These are phyloP conservation scores for Hirundichthys speculiger DNA, from an alignment of 2,113 vertebrate species.

Conservation along the genomic window DNA sequence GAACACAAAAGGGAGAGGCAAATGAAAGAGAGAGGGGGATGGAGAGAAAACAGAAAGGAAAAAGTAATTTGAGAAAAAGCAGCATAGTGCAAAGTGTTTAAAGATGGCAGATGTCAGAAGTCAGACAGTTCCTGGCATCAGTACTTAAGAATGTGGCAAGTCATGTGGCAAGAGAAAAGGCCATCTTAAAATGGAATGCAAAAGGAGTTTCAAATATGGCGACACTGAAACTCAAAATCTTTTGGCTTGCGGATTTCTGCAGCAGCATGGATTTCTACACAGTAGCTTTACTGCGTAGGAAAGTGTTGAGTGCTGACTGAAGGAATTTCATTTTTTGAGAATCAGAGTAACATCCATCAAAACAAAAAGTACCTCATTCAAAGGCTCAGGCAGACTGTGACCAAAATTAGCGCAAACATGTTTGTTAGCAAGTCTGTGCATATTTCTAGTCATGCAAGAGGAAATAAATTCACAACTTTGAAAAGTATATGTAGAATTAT, in stretches of 20 bases:
- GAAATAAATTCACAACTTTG: slow-evolving; percentile 34
- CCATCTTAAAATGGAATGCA: slow-evolving; percentile 62
- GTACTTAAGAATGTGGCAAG: slow-evolving; percentile 44
- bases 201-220: slow-evolving; percentile 63
- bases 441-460: slow-evolving; percentile 26
- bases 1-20: slow-evolving; percentile 62
- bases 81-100: slow-evolving; percentile 65
- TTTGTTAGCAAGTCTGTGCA: slow-evolving; percentile 48
- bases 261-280: no score
- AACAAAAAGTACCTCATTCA: slow-evolving; percentile 68
- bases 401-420: slow-evolving; percentile 61
- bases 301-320: slow-evolving; percentile 75
- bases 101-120: slow-evolving; percentile 74
- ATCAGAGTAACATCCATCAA: slow-evolving; percentile 64
- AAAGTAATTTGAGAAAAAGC: slow-evolving; percentile 54
- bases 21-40: slow-evolving; percentile 49
- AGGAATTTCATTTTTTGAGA: slow-evolving; percentile 64
- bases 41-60: slow-evolving; percentile 45
- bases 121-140: slow-evolving; percentile 57
- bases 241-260: slow-evolving; percentile 67
- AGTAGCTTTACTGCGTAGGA: slow-evolving; percentile 64
- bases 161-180: slow-evolving; percentile 56
- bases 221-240: slow-evolving; percentile 65
- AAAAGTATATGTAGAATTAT: slow-evolving; percentile 9
- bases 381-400: slow-evolving; percentile 66